phyloP scores from a whole-genome alignment of 2,888 invertebrate species.

The Crossocerus cetratus region DNA sequence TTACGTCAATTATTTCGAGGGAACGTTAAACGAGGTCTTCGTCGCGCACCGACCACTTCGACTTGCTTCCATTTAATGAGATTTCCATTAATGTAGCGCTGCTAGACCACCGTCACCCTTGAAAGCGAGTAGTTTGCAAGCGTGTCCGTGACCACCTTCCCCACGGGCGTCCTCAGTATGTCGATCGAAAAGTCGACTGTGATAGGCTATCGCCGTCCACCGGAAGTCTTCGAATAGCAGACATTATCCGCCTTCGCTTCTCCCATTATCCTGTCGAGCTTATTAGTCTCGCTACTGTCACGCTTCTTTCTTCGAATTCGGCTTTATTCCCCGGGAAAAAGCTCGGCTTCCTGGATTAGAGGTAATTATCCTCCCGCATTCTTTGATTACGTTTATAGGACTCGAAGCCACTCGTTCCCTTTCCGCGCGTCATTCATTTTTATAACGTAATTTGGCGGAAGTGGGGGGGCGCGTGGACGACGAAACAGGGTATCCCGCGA shows the following conservation, averaged over 20 bases:
- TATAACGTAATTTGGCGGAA: neutral
- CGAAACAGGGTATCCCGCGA: neutral
- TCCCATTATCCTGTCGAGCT: slow-evolving; percentile 1
- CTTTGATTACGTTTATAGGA: neutral
- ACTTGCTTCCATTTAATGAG: slow-evolving; percentile 54
- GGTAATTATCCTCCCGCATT: neutral
- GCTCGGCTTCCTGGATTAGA: neutral
- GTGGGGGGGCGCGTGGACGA: no score
- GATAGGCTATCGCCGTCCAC: slow-evolving; percentile 4
- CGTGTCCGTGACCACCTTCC: slow-evolving; percentile 17
- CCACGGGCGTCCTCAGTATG: neutral
- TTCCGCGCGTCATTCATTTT: neutral
- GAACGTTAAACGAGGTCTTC: slow-evolving; percentile 38
- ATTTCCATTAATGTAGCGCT: slow-evolving; percentile 52
- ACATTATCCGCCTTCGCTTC: slow-evolving; percentile 3
- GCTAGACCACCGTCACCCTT: no score
- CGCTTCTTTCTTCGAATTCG: slow-evolving; percentile 14
- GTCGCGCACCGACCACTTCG: slow-evolving; percentile 29
- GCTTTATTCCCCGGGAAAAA: slow-evolving; percentile 8
- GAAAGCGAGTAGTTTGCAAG: slow-evolving; percentile 46
- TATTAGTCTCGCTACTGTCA: slow-evolving; percentile 8
- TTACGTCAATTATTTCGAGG: slow-evolving; percentile 41
- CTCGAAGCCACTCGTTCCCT: neutral
- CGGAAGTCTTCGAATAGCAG: slow-evolving; percentile 12
- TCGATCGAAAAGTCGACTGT: neutral